Evolutionary conservation across 2,888 invertebrate species (phyloP).

Genomic region (Pseudolycoriella hygida): DNA sequence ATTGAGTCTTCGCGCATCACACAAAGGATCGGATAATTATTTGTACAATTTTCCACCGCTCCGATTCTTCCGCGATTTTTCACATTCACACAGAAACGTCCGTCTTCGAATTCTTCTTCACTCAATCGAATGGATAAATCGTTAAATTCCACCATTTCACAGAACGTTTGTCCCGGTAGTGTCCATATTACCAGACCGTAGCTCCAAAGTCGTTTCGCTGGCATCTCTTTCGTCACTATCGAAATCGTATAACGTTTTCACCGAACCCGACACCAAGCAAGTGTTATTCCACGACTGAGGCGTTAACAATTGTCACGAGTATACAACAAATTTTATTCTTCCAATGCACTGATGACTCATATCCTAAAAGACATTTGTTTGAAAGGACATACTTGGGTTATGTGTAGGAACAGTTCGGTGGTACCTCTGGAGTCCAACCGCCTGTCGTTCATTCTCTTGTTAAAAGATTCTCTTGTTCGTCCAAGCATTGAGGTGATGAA

Average conservation of each 20-base stretch:
- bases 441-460: slow-evolving; percentile 17
- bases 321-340: slow-evolving; percentile 17
- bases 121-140: slow-evolving; percentile 9
- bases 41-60: slow-evolving; percentile 15
- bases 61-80: background rate
- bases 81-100: slow-evolving; percentile 15
- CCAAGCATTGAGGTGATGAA: slow-evolving; percentile 22
- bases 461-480: slow-evolving; percentile 15
- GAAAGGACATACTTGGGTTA: background rate
- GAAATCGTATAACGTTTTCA: slow-evolving; percentile 14
- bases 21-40: slow-evolving; percentile 17
- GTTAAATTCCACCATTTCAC: slow-evolving; percentile 14
- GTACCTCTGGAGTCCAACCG: slow-evolving; percentile 17
- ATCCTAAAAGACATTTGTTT: slow-evolving; percentile 13
- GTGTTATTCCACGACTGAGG: slow-evolving; percentile 16
- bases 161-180: slow-evolving; percentile 30
- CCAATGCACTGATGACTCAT: slow-evolving; percentile 7
- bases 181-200: slow-evolving; percentile 31
- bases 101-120: slow-evolving; percentile 15
- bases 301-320: slow-evolving; percentile 19
- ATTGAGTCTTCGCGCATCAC: slow-evolving; percentile 15
- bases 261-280: slow-evolving; percentile 15
- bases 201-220: slow-evolving; percentile 27
- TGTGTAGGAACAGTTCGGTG: slow-evolving; percentile 13
- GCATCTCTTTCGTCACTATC: slow-evolving; percentile 19